Evolutionary conservation across 2,888 invertebrate species (phyloP), one percentile per base, ranked within the genome.

Genomic region (Drosophila aldrichi): DNA sequence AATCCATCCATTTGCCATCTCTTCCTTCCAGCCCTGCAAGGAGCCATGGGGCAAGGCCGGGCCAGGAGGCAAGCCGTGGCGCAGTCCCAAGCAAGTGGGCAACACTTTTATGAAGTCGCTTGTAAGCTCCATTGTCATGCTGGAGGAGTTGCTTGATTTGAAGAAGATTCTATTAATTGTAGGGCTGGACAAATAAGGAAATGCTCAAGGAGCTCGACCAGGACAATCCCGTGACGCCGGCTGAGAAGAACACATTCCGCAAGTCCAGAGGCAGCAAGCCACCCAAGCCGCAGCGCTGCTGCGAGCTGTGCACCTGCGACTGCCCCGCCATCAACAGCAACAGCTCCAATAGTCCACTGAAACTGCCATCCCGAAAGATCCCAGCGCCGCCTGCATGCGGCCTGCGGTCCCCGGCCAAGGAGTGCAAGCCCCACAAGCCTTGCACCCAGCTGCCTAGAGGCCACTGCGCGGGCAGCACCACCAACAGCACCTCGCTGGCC

Each of bases 71-170:
- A 94, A 94, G 60, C 94, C 95, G 77, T 96, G 96, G 96, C 94
- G 96, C 90, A 95, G 95, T 93, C 96, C 96, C 70, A 94, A 95
- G 87, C 94, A 95, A 90, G 94, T 96, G 88, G 96, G 96, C 88
- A 93, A 95, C 82, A 95, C 96, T 93, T 96, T 97, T 94, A 95
- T 96, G 85, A 95, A 96, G 92, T 96, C 96, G 80, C 94, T 97
- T 96, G 96, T 96, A 94, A 74, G 82, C 65, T 20, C 7, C 4
- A 18, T 16, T 51, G 20, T 2, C 9, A 16, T n/a, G 16, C 1
- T 14, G 7, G 1, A 4, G 10, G 3, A 3, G 7, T 2, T 6
- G 22, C 10, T 0, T 2, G 1, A 22, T 10, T 1, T 10, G 6
- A 14, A 16, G 14, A 10, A 20, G 1, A 22, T 2, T 36, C 3